Conservation (phyloP, 2,888 invertebrate species). For the Auanema sp. region DNA sequence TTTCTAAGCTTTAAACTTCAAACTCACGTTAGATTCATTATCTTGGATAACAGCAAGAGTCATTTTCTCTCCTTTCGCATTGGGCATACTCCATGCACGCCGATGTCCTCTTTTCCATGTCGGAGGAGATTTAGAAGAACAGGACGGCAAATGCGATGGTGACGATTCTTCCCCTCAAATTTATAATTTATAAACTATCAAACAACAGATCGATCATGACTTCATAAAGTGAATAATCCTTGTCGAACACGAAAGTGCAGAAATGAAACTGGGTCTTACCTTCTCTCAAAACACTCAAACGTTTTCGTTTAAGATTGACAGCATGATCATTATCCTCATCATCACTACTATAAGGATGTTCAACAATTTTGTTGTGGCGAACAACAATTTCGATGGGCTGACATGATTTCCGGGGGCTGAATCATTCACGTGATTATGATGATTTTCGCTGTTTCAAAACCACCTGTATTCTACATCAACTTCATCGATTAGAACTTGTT, state of each 20-base stretch:
- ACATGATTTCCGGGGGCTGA: slow-evolving; percentile 21
- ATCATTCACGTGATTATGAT: slow-evolving; percentile 1
- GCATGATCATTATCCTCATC: slow-evolving; percentile 13
- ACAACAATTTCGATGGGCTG: slow-evolving; percentile 60
- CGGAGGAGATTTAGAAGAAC: slow-evolving; percentile 7
- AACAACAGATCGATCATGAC: neutral
- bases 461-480: slow-evolving; percentile 47
- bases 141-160: neutral
- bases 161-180: slow-evolving; percentile 2
- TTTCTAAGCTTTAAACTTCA: slow-evolving; percentile 1
- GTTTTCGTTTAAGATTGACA: neutral
- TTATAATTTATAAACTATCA: too few relatives aligned
- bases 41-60: slow-evolving; percentile 58
- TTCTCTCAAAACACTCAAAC: neutral
- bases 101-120: slow-evolving; percentile 57
- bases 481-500: slow-evolving; percentile 44
- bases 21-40: slow-evolving; percentile 21
- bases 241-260: slow-evolving; percentile 23
- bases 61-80: slow-evolving; percentile 53
- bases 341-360: slow-evolving; percentile 31
- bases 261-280: slow-evolving; percentile 13
- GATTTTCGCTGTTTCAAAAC: neutral
- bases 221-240: neutral
- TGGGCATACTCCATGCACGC: slow-evolving; percentile 63
- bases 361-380: slow-evolving; percentile 51